Evolutionary conservation across 1,140 invertebrate species (phyloP), one percentile per base, ranked within the genome.

Genomic region (Augochlora pura): DNA sequence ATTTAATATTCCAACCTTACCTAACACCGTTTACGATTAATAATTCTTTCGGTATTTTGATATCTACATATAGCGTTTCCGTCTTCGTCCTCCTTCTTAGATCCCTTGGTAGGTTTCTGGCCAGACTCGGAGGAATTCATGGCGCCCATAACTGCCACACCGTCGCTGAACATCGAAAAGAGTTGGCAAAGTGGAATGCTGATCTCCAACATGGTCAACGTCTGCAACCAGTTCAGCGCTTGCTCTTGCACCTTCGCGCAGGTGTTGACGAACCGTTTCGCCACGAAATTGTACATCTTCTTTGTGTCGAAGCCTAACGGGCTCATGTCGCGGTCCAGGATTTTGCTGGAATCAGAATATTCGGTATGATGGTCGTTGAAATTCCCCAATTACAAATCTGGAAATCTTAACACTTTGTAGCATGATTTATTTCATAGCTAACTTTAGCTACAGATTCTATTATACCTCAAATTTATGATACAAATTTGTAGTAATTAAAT

Each of bases 211-310:
- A 97, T 94, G 0, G 97, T 98, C 46, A 99, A 93, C 9, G 97
- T 96, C 95, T 99, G 98, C 27, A 99, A 94, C 99, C 99, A 99
- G 89, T 97, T 96, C 7, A 99, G 93, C 1, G 98, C 98, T 91
- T 99, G 98, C 82, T 98, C 96, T 92, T 99, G 98, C 7, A 99
- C 97, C 89, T 96, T 96, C 1, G 97, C 96, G 59, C 95, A 95
- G 1, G 96, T 96, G 87, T 97, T 96, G 83, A 96, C 95, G 89
- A 99, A 99, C 64, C 98, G 94, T 57, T 96, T 95, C 2, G 96
- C 96, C 18, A 99, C 96, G 93, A 99, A 99, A 86, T 97, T 96
- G 91, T 99, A 99, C 95, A 99, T 97, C 88, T 98, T 97, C 71
- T 97, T 96, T 1, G 97, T 96, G 91, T 98, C 97, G 90, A 99